phyloP scores from a whole-genome alignment of 1,140 invertebrate genomes.

The Cyrtorhinus lividipennis region DNA sequence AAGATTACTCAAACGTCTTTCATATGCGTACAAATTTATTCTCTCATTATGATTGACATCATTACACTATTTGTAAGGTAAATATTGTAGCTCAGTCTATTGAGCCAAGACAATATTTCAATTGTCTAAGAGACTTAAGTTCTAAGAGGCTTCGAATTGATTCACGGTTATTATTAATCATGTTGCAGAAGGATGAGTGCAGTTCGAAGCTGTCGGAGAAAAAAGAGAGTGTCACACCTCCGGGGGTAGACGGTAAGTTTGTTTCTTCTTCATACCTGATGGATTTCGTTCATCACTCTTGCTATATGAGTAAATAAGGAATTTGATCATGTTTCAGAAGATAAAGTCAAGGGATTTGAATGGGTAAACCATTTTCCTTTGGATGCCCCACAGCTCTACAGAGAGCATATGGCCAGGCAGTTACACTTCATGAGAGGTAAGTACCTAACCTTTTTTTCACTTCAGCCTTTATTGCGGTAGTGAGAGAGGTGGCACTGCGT shows the following conservation, averaged over 20 bases:
- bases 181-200: conserved; percentile 5
- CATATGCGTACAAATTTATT: too few relatives aligned
- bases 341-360: conserved; percentile 9
- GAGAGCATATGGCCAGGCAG: conserved; percentile 15
- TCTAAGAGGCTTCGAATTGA: too few relatives aligned
- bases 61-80: too few relatives aligned
- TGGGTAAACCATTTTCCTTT: conserved; percentile 14
- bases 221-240: neutral
- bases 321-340: conserved; percentile 7
- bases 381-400: conserved; percentile 13
- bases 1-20: too few relatives aligned
- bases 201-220: conserved; percentile 1
- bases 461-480: too few relatives aligned
- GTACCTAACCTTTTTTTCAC: neutral
- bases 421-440: conserved; percentile 19
- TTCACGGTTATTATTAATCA: too few relatives aligned
- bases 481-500: too few relatives aligned
- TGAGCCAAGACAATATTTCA: too few relatives aligned
- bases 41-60: too few relatives aligned
- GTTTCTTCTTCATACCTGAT: neutral
- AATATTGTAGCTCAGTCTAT: too few relatives aligned
- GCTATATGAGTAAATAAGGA: neutral
- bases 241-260: neutral
- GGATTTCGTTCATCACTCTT: neutral
- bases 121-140: too few relatives aligned